Evolutionary conservation across 2,113 vertebrate genomes (phyloP).

Genomic region (Trochalopteron elliotii): DNA sequence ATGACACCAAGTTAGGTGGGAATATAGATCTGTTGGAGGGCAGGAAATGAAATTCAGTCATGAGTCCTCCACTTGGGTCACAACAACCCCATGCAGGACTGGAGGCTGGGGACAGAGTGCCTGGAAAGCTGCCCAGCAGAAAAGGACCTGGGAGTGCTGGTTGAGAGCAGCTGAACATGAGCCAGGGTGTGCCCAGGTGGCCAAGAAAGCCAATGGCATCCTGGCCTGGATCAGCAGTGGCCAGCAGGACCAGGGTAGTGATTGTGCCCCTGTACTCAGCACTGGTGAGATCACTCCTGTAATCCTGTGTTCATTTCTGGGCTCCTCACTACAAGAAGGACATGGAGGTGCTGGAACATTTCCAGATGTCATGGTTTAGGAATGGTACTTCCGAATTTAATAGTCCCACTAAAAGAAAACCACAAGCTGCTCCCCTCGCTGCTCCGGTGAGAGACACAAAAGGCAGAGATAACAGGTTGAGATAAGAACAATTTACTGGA

Average conservation of each 20-base stretch:
- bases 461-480: neutral
- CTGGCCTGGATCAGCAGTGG: neutral
- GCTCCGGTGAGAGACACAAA: neutral
- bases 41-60: neutral
- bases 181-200: fast-evolving
- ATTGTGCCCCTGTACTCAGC: fast-evolving
- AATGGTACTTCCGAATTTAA: neutral
- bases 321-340: neutral
- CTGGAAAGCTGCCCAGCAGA: fast-evolving
- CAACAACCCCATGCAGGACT: neutral
- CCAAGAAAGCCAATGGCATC: neutral
- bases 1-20: neutral
- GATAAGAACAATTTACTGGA: neutral
- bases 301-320: neutral
- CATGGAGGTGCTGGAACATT: neutral
- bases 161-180: fast-evolving
- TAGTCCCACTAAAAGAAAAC: neutral
- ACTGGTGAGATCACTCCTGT: fast-evolving
- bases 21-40: neutral
- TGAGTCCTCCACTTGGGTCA: neutral
- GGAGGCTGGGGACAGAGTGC: neutral
- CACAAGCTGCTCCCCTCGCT: neutral
- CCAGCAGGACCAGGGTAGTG: neutral
- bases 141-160: neutral
- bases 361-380: neutral